phyloP scores from a whole-genome alignment of 2,888 invertebrate genomes.

The Lochmaea crataegi region DNA sequence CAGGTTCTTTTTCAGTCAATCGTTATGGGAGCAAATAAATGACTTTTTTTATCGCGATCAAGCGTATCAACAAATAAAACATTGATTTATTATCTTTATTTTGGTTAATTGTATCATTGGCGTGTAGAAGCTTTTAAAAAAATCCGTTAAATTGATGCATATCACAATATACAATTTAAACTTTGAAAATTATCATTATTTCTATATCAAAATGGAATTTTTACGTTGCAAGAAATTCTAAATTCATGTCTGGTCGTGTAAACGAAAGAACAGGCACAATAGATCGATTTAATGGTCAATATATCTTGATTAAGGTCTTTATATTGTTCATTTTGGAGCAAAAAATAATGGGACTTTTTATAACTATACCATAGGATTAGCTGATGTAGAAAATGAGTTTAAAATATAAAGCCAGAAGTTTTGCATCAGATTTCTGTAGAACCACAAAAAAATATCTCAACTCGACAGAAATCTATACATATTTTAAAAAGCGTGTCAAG shows the following conservation, averaged over 20 bases:
- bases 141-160: background rate
- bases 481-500: no score
- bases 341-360: no score
- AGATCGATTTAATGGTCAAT: background rate
- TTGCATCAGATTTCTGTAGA: no score
- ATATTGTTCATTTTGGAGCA: no score
- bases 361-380: no score
- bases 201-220: background rate
- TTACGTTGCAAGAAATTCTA: background rate
- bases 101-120: background rate
- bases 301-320: background rate
- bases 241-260: background rate
- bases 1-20: background rate
- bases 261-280: background rate
- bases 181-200: background rate
- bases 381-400: no score
- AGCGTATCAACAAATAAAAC: conserved; percentile 1
- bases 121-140: background rate
- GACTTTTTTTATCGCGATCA: background rate
- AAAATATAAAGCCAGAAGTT: no score
- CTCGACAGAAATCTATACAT: no score
- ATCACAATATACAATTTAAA: background rate
- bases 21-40: background rate
- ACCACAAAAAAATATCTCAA: no score
- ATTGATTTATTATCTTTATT: background rate